A percentile compares a stretch with the other conserved stretches of the same genome.
Conservation (phyloP, 1,140 invertebrate species). For the Camponotus floridanus region DNA sequence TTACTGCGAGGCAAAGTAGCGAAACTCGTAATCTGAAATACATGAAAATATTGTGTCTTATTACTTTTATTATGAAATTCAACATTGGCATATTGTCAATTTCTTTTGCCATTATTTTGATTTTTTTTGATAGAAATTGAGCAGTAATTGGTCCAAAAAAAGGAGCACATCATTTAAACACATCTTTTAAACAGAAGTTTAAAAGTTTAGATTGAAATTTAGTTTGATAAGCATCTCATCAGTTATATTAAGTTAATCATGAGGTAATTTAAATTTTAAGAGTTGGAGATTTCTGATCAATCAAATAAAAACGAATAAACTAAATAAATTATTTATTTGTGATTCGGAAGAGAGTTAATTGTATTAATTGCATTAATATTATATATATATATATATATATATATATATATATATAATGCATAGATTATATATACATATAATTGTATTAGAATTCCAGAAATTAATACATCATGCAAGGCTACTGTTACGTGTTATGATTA, state of each 20-base stretch:
- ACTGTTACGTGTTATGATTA: conserved; percentile 39
- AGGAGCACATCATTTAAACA: not conserved
- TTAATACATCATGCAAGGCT: conserved; percentile 26
- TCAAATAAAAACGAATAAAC: not conserved
- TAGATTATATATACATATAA: no score
- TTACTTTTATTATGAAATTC: not conserved
- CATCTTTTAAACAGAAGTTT: not conserved
- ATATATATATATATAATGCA: no score
- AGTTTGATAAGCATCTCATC: not conserved
- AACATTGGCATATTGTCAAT: not conserved
- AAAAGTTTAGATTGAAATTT: conserved; percentile 5
- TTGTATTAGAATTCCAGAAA: not conserved
- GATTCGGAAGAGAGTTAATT: not conserved
- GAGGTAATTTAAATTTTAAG: not conserved
- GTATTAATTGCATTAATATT: no score
- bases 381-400: no score
- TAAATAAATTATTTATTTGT: not conserved
- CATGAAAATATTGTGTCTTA: conserved; percentile 51
- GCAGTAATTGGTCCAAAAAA: conserved; percentile 8
- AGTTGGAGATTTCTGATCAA: not conserved
- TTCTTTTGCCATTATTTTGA: conserved; percentile 33
- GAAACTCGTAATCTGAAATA: conserved; percentile 87
- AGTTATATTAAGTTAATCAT: not conserved
- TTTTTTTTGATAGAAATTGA: not conserved
- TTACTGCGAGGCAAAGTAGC: conserved; percentile 87